These are phyloP conservation scores for Xestia c-nigrum DNA, from an alignment of 2,888 invertebrate species.

Conservation along the genomic window DNA sequence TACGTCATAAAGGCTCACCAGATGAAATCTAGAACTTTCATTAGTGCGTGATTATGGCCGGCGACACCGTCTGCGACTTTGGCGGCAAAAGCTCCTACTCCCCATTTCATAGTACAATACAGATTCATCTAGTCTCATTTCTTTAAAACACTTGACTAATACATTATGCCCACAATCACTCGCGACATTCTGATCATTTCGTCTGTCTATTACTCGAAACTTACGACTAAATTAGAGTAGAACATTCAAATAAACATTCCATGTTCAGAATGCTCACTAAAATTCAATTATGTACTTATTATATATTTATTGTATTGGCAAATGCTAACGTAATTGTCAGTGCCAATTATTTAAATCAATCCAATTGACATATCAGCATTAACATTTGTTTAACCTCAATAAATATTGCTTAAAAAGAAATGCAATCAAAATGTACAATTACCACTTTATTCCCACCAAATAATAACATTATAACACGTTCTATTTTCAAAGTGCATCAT, in stretches of 20 bases:
- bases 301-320: slow-evolving; percentile 52
- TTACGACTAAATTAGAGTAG: slow-evolving; percentile 29
- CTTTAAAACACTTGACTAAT: slow-evolving; percentile 5
- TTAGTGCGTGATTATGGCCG: background rate
- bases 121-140: background rate
- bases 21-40: background rate
- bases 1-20: background rate
- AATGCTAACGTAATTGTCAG: slow-evolving; percentile 20
- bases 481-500: slow-evolving; percentile 35
- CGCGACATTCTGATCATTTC: slow-evolving; percentile 25
- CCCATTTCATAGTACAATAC: background rate
- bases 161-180: slow-evolving; percentile 1
- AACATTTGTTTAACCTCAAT: slow-evolving; percentile 53
- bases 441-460: slow-evolving; percentile 21
- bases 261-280: slow-evolving; percentile 33
- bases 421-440: slow-evolving; percentile 5
- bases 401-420: slow-evolving; percentile 36
- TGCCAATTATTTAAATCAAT: slow-evolving; percentile 60
- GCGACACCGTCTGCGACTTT: background rate
- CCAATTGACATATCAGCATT: slow-evolving; percentile 39
- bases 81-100: background rate
- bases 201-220: slow-evolving; percentile 22
- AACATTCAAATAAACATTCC: slow-evolving; percentile 48
- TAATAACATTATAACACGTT: slow-evolving; percentile 7
- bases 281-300: slow-evolving; percentile 39